These are phyloP conservation scores for Polyergus mexicanus DNA, from an alignment of 1,140 invertebrate genomes.

Conservation along the genomic window DNA sequence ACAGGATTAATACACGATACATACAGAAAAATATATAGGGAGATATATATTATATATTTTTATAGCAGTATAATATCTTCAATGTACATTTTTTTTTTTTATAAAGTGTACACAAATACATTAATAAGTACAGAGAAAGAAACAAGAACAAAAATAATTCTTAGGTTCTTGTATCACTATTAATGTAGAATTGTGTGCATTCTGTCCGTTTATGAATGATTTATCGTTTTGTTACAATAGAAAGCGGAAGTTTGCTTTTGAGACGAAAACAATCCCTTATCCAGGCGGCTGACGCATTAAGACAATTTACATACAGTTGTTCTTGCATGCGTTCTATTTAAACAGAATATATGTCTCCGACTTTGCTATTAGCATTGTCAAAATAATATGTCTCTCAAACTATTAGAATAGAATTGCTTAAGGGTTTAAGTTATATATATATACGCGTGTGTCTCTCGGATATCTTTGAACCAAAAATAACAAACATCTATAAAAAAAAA, in stretches of 20 bases:
- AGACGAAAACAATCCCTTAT: neutral
- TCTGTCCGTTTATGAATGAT: neutral
- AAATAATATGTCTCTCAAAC: neutral
- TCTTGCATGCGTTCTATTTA: neutral
- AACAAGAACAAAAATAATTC: constrained; percentile 14
- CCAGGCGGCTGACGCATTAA: neutral
- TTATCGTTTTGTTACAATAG: neutral
- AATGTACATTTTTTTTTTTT: constrained; percentile 44
- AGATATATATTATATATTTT: neutral
- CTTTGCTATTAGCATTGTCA: neutral
- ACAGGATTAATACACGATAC: constrained; percentile 14
- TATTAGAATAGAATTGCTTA: neutral
- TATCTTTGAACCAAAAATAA: neutral
- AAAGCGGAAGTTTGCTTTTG: neutral
- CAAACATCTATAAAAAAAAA: neutral
- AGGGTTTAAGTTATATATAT: neutral
- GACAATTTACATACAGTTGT: neutral
- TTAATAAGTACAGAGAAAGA: constrained; percentile 48
- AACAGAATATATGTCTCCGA: neutral
- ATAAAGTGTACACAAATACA: constrained; percentile 37
- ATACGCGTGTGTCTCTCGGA: neutral
- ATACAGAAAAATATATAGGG: neutral
- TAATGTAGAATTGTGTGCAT: neutral
- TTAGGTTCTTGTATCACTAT: neutral
- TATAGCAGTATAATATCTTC: neutral